Evolutionary conservation across 2,113 vertebrate genomes (phyloP), one percentile per base, ranked within the genome.

Genomic region (Carassius gibelio): DNA sequence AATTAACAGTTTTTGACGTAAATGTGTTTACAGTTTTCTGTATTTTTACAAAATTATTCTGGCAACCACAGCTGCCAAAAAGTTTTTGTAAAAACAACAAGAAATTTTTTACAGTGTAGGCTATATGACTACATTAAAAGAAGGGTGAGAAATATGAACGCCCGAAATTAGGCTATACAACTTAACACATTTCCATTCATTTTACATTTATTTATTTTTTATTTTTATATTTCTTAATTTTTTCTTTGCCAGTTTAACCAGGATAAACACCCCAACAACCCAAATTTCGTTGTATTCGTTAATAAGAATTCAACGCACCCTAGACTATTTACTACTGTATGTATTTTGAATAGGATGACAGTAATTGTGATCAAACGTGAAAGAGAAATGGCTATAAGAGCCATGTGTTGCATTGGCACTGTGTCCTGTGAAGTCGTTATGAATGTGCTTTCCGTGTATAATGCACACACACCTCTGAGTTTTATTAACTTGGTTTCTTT

Each of bases 401-500:
- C 48, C 15, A 36, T 57, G 69, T 72, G 69, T 11, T 3, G 75
- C 19, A 3, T 77, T 77, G 75, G 50, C 26, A 21, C 30, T 57
- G 26, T 77, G 75, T 77, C 45, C 30, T 77, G 17, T 79, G 48
- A 78, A 36, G 45, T 71, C 62, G 26, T 21, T 52, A 55, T 78
- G 15, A 79, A 38, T 30, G 69, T 72, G 69, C 36, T 72, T 72
- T n/a, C 19, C 36, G 36, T 72, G 36, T 3, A 72, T 72, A n/a
- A 72, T 72, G 66, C 36, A 42, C 68, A 42, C 36, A 72, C 69
- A 72, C 69, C 69, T 45, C 36, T 42, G 23, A 45, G 69, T 61
- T 87, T 84, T 83, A 89, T 86, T 74, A 89, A 80, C 82, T 75
- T 85, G 62, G 84, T 66, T 88, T 71, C 68, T 38, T 50, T 82